Evolutionary conservation across 2,797 vertebrate species (phyloP).

Genomic region (Lagothrix lagotricha): DNA sequence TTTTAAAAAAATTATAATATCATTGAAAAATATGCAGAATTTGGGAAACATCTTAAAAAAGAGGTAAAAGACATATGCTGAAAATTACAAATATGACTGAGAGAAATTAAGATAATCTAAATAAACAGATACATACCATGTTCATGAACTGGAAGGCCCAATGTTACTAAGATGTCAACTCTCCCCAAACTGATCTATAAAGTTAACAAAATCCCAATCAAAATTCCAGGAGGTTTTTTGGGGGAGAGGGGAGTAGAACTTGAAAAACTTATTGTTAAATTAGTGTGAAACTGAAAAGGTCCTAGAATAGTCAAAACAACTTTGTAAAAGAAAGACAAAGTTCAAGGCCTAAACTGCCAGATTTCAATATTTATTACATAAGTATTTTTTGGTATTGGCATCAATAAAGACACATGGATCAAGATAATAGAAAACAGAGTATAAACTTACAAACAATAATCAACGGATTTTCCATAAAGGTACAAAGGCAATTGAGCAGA

Average conservation of each 20-base stretch:
- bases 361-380: neutral
- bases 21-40: neutral
- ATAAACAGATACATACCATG: neutral
- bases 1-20: neutral
- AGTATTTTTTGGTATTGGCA: neutral
- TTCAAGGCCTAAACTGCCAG: neutral
- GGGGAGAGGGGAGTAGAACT: neutral
- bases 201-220: neutral
- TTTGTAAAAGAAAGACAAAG: neutral
- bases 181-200: neutral
- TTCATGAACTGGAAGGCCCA: neutral
- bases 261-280: neutral
- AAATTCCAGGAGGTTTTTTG: neutral
- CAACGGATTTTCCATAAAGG: neutral
- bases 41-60: neutral
- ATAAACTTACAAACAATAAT: neutral
- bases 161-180: neutral
- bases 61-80: neutral
- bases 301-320: neutral
- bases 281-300: neutral
- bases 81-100: neutral
- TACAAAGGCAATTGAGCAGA: neutral
- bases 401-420: neutral
- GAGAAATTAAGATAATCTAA: neutral
- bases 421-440: neutral